These are phyloP conservation scores for Hybognathus amarus DNA, from an alignment of 2,797 vertebrate genomes.

Conservation along the genomic window DNA sequence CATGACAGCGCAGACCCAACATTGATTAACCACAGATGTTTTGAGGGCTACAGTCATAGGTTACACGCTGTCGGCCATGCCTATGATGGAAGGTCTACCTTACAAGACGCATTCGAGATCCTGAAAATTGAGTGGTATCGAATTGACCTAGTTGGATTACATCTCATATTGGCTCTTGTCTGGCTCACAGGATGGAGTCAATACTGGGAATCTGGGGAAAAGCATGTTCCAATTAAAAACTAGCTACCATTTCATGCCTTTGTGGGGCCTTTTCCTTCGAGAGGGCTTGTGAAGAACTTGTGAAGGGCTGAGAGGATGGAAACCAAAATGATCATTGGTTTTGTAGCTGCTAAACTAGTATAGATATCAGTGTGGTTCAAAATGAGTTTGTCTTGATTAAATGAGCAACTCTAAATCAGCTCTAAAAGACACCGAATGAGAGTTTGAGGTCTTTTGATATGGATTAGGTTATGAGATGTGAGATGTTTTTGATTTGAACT, in stretches of 20 bases:
- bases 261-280: slow-evolving; percentile 62
- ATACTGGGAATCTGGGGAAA: slow-evolving; percentile 55
- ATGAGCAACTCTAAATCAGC: slow-evolving; percentile 5
- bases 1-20: slow-evolving; percentile 35
- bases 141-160: slow-evolving; percentile 65
- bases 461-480: slow-evolving; percentile 10
- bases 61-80: slow-evolving; percentile 29
- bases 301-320: slow-evolving; percentile 42
- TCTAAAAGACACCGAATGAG: not conserved
- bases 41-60: slow-evolving; percentile 38
- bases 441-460: slow-evolving; percentile 2
- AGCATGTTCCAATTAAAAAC: slow-evolving; percentile 69
- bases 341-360: slow-evolving; percentile 38
- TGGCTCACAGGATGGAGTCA: slow-evolving; percentile 40
- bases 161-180: slow-evolving; percentile 53
- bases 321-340: slow-evolving; percentile 31
- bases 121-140: slow-evolving; percentile 75
- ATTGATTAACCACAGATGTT: slow-evolving; percentile 43
- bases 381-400: not conserved
- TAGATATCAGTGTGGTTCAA: not conserved
- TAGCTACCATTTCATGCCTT: slow-evolving; percentile 75
- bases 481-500: slow-evolving; percentile 26
- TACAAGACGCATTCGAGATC: slow-evolving; percentile 54
- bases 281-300: slow-evolving; percentile 43
- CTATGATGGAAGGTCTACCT: slow-evolving; percentile 33